Base-by-base conservation (phyloP, 2,113 vertebrate genomes). In the Hydrochoerus hydrochaeris region DNA sequence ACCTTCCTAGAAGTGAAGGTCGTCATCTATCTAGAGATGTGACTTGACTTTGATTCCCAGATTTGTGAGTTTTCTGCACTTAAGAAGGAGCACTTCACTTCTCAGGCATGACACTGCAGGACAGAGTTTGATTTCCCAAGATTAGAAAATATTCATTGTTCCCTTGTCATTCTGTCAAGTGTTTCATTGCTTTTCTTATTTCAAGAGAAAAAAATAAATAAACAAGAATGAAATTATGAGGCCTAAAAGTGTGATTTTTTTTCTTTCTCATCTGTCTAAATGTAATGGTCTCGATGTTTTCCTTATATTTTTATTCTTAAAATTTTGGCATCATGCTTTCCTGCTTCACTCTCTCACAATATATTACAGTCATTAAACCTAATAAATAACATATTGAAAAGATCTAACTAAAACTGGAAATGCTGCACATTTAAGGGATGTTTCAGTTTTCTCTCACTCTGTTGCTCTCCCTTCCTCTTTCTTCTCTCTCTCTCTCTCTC, bases 21-120 rank as follows among this genome's bases (percentile, higher is more conserved):
- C 92, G 85, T 87, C 87, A 7, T 93, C 71, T 95, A 24, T 90
- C 81, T 67, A n/a, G n/a, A 94, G 77, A 97, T 95, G 73, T 93
- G 96, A 95, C 93, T 88, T 95, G 89, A 84, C 58, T 97, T 96
- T 97, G 83, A 93, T 94, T 94, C 95, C 38, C 20, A 96, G 88
- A 85, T 92, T 96, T 83, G 75, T 91, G 88, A 65, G 54, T 49
- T 65, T 71, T 85, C 90, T 54, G 26, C 24, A 60, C 41, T 92
- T 63, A 62, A 73, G 69, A 96, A 87, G 62, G 32, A 54, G 19
- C 13, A 82, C 46, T 88, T 94, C 91, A 57, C 28, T 90, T 84
- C 46, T 91, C 91, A 91, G 88, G 63, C 86, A 88, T 87, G 83
- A 57, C 81, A 90, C 10, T 26, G 8, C 6, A 87, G 62, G 88